These are phyloP conservation scores for Tetheella fluctuosa DNA, from an alignment of 2,888 invertebrate species.

Conservation along the genomic window DNA sequence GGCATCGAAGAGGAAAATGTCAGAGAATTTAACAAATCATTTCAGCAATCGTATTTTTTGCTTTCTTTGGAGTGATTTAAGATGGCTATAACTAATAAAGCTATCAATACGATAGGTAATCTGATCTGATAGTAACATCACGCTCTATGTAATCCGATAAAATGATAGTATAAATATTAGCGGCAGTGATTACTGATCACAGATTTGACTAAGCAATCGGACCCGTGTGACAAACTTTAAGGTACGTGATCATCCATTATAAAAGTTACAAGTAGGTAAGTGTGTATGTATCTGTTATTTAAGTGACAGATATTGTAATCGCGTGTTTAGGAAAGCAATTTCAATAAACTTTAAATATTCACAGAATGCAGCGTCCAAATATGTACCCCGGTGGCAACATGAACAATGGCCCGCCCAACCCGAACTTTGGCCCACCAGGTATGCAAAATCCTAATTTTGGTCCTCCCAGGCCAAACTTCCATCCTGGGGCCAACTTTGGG, in stretches of 20 bases:
- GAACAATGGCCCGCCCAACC: constrained; percentile 21
- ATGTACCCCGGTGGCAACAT: constrained; percentile 21
- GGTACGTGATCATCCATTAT: background rate
- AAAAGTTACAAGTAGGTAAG: background rate
- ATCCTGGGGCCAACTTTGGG: constrained; percentile 30
- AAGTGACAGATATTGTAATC: constrained; percentile 11
- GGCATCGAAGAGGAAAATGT: too few relatives aligned
- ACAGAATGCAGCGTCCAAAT: constrained; percentile 65
- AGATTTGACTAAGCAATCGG: constrained; percentile 27
- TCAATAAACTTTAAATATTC: constrained; percentile 23
- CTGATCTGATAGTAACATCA: constrained; percentile 24
- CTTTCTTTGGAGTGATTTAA: background rate
- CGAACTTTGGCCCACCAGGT: constrained; percentile 35
- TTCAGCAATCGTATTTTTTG: too few relatives aligned
- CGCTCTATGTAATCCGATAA: constrained; percentile 42
- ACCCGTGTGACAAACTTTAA: constrained; percentile 6
- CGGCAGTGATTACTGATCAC: constrained; percentile 17
- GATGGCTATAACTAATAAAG: constrained; percentile 5
- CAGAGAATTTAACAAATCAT: too few relatives aligned
- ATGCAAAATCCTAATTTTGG: constrained; percentile 28
- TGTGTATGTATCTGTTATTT: background rate
- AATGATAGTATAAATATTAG: constrained; percentile 42
- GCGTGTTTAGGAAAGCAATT: background rate
- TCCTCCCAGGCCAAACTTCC: constrained; percentile 16
- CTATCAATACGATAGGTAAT: constrained; percentile 18